Conservation (phyloP, 2,888 invertebrate genomes). For the Eilema sororculum region DNA sequence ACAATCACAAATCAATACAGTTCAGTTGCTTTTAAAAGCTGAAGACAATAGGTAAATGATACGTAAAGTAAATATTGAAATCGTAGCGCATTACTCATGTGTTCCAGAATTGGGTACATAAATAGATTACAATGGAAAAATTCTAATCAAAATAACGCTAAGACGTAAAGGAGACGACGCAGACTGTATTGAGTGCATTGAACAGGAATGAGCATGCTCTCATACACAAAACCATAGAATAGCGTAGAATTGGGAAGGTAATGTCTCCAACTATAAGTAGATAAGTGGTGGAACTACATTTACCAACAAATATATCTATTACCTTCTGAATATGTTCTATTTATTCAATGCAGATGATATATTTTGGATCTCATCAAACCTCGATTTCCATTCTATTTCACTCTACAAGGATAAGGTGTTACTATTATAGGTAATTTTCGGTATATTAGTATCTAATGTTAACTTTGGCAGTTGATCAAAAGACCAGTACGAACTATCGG, state of each 20-base stretch:
- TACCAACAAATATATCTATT: not conserved
- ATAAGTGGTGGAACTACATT: not conserved
- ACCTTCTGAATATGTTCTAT: not conserved
- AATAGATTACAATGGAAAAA: not conserved
- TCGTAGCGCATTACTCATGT: not conserved
- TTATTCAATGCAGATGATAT: slow-evolving; percentile 12
- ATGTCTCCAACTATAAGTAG: not conserved
- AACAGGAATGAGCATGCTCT: not conserved
- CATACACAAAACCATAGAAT: not conserved
- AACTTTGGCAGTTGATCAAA: slow-evolving; percentile 54
- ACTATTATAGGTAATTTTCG: slow-evolving; percentile 12
- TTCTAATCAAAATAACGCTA: not conserved
- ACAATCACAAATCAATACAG: not conserved
- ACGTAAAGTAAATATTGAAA: not conserved
- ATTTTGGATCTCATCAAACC: slow-evolving; percentile 6
- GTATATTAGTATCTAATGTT: slow-evolving; percentile 11
- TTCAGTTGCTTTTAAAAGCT: not conserved
- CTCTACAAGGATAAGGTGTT: not conserved
- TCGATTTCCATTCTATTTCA: slow-evolving; percentile 12
- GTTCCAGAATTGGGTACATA: not conserved
- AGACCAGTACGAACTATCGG: slow-evolving; percentile 34
- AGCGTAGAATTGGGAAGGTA: not conserved
- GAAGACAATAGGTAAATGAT: not conserved
- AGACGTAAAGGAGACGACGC: not conserved
- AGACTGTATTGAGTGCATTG: not conserved